Evolutionary conservation across 1,140 invertebrate genomes (phyloP), one percentile per base, ranked within the genome.

Genomic region (Heterodera carotae): DNA sequence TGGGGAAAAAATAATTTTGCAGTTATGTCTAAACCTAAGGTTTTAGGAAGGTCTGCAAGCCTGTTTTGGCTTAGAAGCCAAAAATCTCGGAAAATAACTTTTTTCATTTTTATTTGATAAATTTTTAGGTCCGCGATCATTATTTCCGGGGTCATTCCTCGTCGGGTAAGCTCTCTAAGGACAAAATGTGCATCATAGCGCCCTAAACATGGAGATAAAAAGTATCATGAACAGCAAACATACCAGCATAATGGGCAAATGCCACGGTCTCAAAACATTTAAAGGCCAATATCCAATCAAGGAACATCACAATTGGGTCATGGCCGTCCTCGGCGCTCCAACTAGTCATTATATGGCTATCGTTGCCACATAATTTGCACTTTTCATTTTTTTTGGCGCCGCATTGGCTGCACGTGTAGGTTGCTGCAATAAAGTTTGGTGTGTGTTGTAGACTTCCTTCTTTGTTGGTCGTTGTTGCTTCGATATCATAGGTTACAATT

Each of bases 181-280:
- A 70, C 69, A 70, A 70, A 56, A 22, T 53, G 27, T 56, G 56
- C 29, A 7, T 70, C 69, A 7, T 53, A 70, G 3, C 69, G 29
- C 6, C 69, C 69, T 15, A 43, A 43, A 43, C 0, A 43, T 43
- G 12, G 6, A 8, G 12, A 43, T 43, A 43, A 43, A 12, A 43
- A 43, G 12, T 43, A 8, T 8, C 12, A 12, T 6, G 36, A 2
- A 43, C 6, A 43, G 12, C 6, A 8, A 8, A 6, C 12, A 43
- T 43, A 43, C 39, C 39, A 12, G 43, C 69, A 43, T 53, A 70
- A 6, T 70, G 69, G 0, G 69, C 43, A n/a, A 36, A 70, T 1
- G 22, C 69, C 0, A 36, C 15, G 0, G 69, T 43, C 12, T 70
- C 18, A 18, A 25, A 1, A n/a, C 2, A 8, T 8, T 33, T 29